Evolutionary conservation across 2,113 vertebrate species (phyloP).

Genomic region (Pimephales promelas): DNA sequence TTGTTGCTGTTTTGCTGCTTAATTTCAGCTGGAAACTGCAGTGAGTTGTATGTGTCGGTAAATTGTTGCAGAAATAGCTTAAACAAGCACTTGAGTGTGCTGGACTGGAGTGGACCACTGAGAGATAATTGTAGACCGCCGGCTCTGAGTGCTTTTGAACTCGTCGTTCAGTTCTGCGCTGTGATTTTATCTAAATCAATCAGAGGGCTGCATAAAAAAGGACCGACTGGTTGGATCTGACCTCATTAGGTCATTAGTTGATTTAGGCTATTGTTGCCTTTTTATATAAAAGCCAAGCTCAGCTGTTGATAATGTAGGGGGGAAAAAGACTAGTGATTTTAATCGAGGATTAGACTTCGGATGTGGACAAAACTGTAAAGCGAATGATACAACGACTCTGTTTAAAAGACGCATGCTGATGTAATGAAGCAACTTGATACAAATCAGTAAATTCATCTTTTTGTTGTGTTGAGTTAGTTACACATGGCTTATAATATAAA

Average conservation of each 20-base stretch:
- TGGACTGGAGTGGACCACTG: not conserved
- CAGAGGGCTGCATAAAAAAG: not conserved
- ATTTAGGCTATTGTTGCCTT: not conserved
- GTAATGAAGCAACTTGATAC: not conserved
- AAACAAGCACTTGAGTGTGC: not conserved
- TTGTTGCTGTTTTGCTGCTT: too few species aligned
- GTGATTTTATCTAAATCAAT: not conserved
- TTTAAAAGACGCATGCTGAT: not conserved
- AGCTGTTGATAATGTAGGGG: not conserved
- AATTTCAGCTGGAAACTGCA: too few species aligned
- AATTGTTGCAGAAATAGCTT: not conserved
- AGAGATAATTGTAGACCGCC: not conserved
- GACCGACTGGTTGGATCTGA: not conserved
- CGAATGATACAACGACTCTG: not conserved
- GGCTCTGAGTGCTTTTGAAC: not conserved
- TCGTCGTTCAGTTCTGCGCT: not conserved
- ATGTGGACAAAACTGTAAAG: not conserved
- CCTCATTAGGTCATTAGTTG: not conserved
- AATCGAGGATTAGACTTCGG: not conserved
- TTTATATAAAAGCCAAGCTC: not conserved
- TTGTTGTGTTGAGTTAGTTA: not conserved
- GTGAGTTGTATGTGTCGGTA: too few species aligned
- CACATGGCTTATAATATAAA: not conserved
- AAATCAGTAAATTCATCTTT: not conserved
- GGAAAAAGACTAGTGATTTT: not conserved